phyloP scores from a whole-genome alignment of 2,888 invertebrate genomes.

The Agrenia bidenticulata region DNA sequence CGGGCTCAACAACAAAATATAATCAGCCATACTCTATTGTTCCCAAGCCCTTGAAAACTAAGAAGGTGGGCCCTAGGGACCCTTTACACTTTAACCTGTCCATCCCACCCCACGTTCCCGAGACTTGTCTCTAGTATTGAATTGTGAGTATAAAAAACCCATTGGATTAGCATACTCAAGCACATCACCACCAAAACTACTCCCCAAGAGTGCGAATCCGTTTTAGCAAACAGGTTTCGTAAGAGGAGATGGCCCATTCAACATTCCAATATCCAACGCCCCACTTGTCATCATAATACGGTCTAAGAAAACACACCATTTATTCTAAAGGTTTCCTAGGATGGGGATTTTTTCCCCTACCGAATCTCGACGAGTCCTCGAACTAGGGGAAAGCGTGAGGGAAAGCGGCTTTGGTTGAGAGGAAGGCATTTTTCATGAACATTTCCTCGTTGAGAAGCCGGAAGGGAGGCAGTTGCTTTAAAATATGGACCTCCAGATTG shows the following conservation, averaged over 20 bases:
- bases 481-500: conserved; percentile 33
- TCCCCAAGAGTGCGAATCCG: no score
- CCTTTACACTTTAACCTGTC: no score
- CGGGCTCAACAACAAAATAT: no score
- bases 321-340: conserved; percentile 7
- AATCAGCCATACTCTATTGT: no score
- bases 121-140: no score
- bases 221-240: conserved; percentile 4
- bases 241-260: neutral
- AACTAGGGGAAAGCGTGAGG: neutral
- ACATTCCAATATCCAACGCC: no score
- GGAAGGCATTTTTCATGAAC: conserved; percentile 32
- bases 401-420: conserved; percentile 7
- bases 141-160: no score
- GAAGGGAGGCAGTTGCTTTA: conserved; percentile 34
- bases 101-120: no score
- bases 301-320: neutral
- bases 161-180: no score
- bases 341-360: conserved; percentile 4
- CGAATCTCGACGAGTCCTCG: neutral
- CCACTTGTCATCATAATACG: neutral
- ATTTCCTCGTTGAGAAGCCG: conserved; percentile 20
- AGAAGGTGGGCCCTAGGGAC: no score
- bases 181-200: no score
- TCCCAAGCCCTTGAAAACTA: no score